Conservation (phyloP, 2,888 invertebrate genomes). For the Netelia inedita region DNA sequence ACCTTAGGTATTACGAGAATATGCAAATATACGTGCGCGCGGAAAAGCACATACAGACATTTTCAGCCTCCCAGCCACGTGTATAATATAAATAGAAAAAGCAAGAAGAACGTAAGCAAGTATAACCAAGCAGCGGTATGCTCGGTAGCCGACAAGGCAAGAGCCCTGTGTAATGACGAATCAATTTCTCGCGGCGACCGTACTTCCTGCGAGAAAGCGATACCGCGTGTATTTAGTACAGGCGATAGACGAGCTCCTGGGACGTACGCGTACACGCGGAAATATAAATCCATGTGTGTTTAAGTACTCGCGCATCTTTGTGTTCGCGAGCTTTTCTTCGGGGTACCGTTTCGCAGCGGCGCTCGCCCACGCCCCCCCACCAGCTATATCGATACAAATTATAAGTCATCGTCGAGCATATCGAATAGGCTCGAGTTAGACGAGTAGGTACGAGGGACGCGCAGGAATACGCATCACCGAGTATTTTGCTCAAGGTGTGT, state of each 20-base stretch:
- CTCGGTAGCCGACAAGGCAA: constrained; percentile 14
- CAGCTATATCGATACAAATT: constrained; percentile 73
- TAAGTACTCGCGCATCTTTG: neutral
- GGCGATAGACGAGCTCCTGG: constrained; percentile 17
- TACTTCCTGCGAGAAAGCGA: constrained; percentile 70
- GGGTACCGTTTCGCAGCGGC: constrained; percentile 69
- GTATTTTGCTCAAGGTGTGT: constrained; percentile 14
- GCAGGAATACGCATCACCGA: constrained; percentile 18
- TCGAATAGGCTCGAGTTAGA: constrained; percentile 45
- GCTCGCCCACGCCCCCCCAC: constrained; percentile 75
- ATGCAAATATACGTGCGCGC: constrained; percentile 21
- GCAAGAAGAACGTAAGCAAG: constrained; percentile 44
- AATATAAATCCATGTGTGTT: constrained; percentile 34
- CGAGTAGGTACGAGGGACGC: constrained; percentile 11
- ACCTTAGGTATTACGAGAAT: constrained; percentile 9
- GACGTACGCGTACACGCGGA: neutral
- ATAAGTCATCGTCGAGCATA: constrained; percentile 71
- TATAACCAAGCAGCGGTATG: constrained; percentile 35
- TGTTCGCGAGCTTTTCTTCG: constrained; percentile 62
- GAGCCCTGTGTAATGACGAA: constrained; percentile 77
- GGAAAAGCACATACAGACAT: no score
- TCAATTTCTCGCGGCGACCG: constrained; percentile 78
- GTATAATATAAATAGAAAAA: constrained; percentile 19
- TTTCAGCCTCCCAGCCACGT: neutral
- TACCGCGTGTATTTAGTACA: constrained; percentile 19